Evolutionary conservation across 2,113 vertebrate genomes (phyloP), one percentile per base, ranked within the genome.

Genomic region (Spea bombifrons): DNA sequence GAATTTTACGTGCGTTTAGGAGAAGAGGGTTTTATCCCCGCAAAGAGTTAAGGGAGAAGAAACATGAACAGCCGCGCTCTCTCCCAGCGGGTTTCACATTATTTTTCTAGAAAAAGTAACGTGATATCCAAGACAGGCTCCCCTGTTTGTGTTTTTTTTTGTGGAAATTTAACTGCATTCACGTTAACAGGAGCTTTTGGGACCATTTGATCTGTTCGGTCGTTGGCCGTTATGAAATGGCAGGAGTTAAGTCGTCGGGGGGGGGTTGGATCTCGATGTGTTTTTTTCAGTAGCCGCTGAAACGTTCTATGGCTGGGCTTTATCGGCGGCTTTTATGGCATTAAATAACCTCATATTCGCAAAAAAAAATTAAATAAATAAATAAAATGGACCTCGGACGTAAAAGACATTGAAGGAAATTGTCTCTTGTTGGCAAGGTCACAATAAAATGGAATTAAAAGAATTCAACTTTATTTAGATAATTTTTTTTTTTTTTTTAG

Each of bases 21-120:
- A 30, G 30, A 30, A 30, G 30, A 30, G 30, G 1, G 30, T 59
- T 59, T 59, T 30, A 50, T 47, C 66, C 44, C 53, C 57, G 66
- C 61, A 77, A 77, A 77, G 47, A 63, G 75, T 77, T 77, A 77
- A 77, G 48, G 55, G 57, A 7, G 10, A 49, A 49, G 66, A 77
- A 70, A n/a, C 75, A 59, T 46, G 53, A 69, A 71, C 55, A 47
- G 75, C 66, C 53, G n/a, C 68, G 63, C 9, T 59, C 61, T 76
- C 55, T 64, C 75, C 75, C 53, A 59, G 75, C 12, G 75, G 75
- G 44, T 70, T 69, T 61, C 66, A 69, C 66, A 77, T 77, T 66
- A 77, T 77, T 77, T 70, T 59, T 50, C 65, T 70, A 50, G 53
- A 77, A 44, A 77, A 70, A 61, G 75, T 70, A 77, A 77, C 50